phyloP scores from a whole-genome alignment of 2,113 vertebrate genomes.

The Pelecanus crispus region DNA sequence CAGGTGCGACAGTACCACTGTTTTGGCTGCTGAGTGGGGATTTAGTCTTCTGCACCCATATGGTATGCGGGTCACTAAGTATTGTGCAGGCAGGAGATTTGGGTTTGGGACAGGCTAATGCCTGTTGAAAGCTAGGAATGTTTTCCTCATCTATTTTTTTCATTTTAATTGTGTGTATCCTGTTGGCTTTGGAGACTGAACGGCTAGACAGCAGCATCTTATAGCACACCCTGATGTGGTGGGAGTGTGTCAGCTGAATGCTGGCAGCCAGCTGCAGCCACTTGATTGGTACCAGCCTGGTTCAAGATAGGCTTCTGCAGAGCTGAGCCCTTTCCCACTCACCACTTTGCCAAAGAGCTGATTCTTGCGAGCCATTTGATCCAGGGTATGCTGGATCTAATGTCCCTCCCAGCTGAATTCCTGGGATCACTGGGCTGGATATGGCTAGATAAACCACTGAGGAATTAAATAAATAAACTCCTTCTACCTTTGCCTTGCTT shows the following conservation, averaged over 20 bases:
- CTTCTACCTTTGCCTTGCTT: conserved; percentile 17
- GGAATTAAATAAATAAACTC: not conserved
- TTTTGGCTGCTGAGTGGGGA: not conserved
- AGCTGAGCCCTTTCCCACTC: not conserved
- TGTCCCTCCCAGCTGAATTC: not conserved
- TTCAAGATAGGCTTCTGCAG: not conserved
- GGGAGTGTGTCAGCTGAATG: not conserved
- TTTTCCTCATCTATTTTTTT: not conserved
- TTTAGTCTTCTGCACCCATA: not conserved
- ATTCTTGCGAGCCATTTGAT: rapidly evolving
- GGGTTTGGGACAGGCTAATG: not conserved
- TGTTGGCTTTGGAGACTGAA: not conserved
- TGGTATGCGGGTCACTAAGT: not conserved
- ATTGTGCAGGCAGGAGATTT: not conserved
- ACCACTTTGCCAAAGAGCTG: not conserved
- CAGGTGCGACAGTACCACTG: not conserved
- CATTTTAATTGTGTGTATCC: not conserved
- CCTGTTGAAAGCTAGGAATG: not conserved
- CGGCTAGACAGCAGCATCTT: not conserved
- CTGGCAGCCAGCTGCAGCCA: not conserved
- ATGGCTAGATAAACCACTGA: not conserved
- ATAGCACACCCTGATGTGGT: rapidly evolving
- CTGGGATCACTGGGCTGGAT: not conserved
- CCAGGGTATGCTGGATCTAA: not conserved
- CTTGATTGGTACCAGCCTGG: not conserved